Conservation (phyloP, 2,888 invertebrate species). For the Trachelus stipa region DNA sequence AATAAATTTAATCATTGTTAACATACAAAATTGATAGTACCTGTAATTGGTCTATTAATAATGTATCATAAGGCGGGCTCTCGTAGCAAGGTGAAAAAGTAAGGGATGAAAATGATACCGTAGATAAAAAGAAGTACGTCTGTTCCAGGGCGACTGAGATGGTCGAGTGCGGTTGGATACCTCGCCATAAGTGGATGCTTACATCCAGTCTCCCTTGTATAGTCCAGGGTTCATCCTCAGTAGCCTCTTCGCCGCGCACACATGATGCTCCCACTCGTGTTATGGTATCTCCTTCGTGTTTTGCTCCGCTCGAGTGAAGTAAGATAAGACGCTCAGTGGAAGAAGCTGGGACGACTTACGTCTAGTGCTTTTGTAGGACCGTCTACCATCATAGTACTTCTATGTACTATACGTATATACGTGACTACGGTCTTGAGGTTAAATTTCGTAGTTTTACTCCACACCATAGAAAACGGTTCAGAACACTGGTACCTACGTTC, state of each 20-base stretch:
- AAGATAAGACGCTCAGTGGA: conserved; percentile 30
- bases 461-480: too few relatives aligned
- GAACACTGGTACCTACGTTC: too few relatives aligned
- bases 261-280: conserved; percentile 1
- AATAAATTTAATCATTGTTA: too few relatives aligned
- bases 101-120: not conserved
- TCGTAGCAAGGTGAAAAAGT: not conserved
- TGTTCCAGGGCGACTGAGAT: conserved; percentile 1
- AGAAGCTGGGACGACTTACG: conserved; percentile 12
- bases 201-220: not conserved
- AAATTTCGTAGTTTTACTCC: too few relatives aligned
- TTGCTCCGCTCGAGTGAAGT: conserved; percentile 33
- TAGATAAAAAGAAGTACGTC: not conserved
- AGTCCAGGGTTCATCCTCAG: conserved; percentile 2
- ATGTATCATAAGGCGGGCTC: not conserved
- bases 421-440: too few relatives aligned
- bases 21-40: too few relatives aligned
- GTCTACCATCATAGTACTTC: not conserved
- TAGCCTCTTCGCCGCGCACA: conserved; percentile 2
- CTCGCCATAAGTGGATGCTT: conserved; percentile 8
- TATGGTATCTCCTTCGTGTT: conserved; percentile 27
- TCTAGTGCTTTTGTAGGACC: conserved; percentile 18
- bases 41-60: too few relatives aligned
- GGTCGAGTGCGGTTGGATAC: conserved; percentile 7
- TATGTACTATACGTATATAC: too few relatives aligned